Conservation (phyloP, 2,888 invertebrate species). For the Lymantria dispar region DNA sequence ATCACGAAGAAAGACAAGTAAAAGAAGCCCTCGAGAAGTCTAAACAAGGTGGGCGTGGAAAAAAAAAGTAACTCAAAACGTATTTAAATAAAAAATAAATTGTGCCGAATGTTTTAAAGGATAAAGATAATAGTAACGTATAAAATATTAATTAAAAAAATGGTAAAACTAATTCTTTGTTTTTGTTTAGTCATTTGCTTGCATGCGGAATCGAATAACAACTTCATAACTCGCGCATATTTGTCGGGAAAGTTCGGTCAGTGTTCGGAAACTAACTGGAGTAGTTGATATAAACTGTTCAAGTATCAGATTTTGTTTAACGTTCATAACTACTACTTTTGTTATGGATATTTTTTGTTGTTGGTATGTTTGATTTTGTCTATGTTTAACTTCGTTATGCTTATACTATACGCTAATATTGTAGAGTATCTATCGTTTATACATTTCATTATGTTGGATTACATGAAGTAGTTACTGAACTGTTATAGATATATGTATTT, state of each 20-base stretch:
- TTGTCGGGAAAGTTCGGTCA: constrained; percentile 34
- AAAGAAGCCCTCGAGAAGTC: constrained; percentile 89
- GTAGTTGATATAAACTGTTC: constrained; percentile 4
- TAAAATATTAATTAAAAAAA: constrained; percentile 45
- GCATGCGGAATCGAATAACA: constrained; percentile 20
- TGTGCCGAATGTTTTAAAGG: constrained; percentile 24
- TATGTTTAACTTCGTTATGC: not conserved
- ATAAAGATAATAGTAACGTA: constrained; percentile 40
- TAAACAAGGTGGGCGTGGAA: constrained; percentile 77
- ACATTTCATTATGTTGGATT: too few relatives aligned
- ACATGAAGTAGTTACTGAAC: too few relatives aligned
- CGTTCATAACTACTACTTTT: not conserved
- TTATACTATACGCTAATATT: too few relatives aligned
- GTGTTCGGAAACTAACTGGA: constrained; percentile 29
- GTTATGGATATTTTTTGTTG: not conserved
- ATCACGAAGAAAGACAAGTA: constrained; percentile 86
- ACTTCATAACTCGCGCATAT: constrained; percentile 25
- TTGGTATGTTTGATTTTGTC: not conserved
- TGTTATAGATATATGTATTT: too few relatives aligned
- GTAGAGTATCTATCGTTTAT: too few relatives aligned
- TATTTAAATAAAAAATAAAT: constrained; percentile 12
- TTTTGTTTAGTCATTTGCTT: constrained; percentile 34
- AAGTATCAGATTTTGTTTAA: not conserved
- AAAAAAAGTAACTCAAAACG: constrained; percentile 51
- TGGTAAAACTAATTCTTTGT: constrained; percentile 42